A percentile compares a stretch with the other conserved stretches of the same genome.
These are phyloP conservation scores for Cotesia chilonis DNA, from an alignment of 1,140 invertebrate genomes.

Conservation along the genomic window DNA sequence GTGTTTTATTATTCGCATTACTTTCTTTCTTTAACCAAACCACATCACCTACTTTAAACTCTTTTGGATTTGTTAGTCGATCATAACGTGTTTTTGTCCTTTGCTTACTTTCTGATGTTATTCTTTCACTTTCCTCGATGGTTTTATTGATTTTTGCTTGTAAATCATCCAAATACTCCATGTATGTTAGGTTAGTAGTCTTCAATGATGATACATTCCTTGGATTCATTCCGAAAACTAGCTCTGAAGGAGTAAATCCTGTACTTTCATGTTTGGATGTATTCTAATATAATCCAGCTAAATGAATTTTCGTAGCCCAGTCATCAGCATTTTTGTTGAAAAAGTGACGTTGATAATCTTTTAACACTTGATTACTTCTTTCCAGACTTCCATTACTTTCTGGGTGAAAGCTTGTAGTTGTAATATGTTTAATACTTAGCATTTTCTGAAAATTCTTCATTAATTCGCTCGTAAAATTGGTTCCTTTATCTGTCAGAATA, in stretches of 20 bases:
- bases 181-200: slow-evolving; percentile 6
- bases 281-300: slow-evolving; percentile 19
- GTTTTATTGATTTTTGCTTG: background rate
- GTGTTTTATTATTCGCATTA: no score
- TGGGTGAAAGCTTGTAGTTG: slow-evolving; percentile 27
- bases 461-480: slow-evolving; percentile 41
- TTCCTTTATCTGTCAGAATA: slow-evolving; percentile 48
- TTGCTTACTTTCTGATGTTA: no score
- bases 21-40: no score
- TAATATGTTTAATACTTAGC: slow-evolving; percentile 28
- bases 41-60: no score
- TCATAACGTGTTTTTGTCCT: no score
- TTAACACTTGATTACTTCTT: slow-evolving; percentile 16
- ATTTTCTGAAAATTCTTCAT: slow-evolving; percentile 31
- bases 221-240: slow-evolving; percentile 20
- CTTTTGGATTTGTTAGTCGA: no score
- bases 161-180: slow-evolving; percentile 29
- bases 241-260: slow-evolving; percentile 7
- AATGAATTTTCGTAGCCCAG: slow-evolving; percentile 22
- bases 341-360: slow-evolving; percentile 30
- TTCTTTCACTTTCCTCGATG: no score
- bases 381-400: slow-evolving; percentile 2
- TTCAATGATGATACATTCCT: slow-evolving; percentile 12
- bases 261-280: slow-evolving; percentile 30
- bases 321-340: slow-evolving; percentile 19